Conservation (phyloP, 2,797 vertebrate species). For the Limosa lapponica region DNA sequence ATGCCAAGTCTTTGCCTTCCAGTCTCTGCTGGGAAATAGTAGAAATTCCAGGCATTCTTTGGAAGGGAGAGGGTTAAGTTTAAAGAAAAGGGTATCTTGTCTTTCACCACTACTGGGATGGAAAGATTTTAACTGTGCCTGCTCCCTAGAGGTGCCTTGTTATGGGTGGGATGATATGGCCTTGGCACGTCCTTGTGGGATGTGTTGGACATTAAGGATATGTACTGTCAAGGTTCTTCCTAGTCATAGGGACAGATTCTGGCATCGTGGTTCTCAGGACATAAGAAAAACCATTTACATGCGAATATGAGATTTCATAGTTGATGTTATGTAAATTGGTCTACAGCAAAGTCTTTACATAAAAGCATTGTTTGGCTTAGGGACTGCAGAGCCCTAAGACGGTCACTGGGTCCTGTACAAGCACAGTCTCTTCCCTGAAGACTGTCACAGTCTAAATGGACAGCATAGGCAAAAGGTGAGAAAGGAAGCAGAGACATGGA, state of each 20-base stretch:
- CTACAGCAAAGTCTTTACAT: not conserved
- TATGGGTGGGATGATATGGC: not conserved
- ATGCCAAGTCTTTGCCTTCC: constrained; percentile 66
- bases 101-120: constrained; percentile 50
- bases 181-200: constrained; percentile 31
- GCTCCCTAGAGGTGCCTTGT: constrained; percentile 7
- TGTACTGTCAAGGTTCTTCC: not conserved
- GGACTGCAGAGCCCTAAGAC: not conserved
- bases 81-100: constrained; percentile 69
- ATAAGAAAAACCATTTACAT: not conserved
- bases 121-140: constrained; percentile 52
- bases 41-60: constrained; percentile 72
- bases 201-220: not conserved
- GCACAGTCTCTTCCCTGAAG: not conserved
- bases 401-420: not conserved
- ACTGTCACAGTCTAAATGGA: not conserved
- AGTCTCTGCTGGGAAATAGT: constrained; percentile 66
- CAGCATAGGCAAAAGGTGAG: not conserved
- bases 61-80: constrained; percentile 73
- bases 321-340: not conserved
- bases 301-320: not conserved
- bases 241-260: not conserved
- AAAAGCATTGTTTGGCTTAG: not conserved
- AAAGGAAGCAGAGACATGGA: not conserved
- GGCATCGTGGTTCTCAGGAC: not conserved